Percentiles rank a stretch among this genome's conserved stretches.
These are phyloP conservation scores for Canis aureus DNA, from an alignment of 2,113 vertebrate genomes.

Conservation along the genomic window DNA sequence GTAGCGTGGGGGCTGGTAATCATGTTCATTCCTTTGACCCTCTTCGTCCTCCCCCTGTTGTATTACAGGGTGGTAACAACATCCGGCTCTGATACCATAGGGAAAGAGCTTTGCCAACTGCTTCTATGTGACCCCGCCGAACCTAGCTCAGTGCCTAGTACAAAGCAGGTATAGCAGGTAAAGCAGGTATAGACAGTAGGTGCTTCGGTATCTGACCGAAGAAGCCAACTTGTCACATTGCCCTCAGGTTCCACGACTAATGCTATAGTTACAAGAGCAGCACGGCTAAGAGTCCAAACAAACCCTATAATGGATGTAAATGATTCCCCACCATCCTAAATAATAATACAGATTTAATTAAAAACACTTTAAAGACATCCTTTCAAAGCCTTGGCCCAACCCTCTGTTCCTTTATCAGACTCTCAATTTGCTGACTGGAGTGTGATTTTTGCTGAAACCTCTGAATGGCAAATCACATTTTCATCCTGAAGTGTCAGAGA, in stretches of 20 bases:
- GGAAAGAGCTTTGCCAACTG: not conserved
- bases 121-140: not conserved
- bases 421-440: constrained; percentile 74
- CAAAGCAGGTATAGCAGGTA: not conserved
- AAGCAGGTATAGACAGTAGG: not conserved
- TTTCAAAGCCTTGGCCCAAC: not conserved
- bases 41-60: not conserved
- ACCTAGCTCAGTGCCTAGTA: not conserved
- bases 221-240: constrained; percentile 31
- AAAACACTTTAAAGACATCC: constrained; percentile 57
- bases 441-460: constrained; percentile 78
- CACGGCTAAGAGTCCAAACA: constrained; percentile 14
- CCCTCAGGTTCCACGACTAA: constrained; percentile 14
- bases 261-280: not conserved
- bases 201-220: not conserved
- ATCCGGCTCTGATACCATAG: not conserved
- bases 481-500: constrained; percentile 71
- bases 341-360: constrained; percentile 76
- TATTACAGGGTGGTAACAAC: not conserved
- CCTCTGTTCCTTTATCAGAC: constrained; percentile 59
- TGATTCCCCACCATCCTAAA: constrained; percentile 51
- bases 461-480: constrained; percentile 79
- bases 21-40: not conserved
- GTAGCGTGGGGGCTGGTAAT: not conserved
- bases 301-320: constrained; percentile 50